Evolutionary conservation across 1,140 invertebrate species (phyloP).

Genomic region (Globodera rostochiensis): DNA sequence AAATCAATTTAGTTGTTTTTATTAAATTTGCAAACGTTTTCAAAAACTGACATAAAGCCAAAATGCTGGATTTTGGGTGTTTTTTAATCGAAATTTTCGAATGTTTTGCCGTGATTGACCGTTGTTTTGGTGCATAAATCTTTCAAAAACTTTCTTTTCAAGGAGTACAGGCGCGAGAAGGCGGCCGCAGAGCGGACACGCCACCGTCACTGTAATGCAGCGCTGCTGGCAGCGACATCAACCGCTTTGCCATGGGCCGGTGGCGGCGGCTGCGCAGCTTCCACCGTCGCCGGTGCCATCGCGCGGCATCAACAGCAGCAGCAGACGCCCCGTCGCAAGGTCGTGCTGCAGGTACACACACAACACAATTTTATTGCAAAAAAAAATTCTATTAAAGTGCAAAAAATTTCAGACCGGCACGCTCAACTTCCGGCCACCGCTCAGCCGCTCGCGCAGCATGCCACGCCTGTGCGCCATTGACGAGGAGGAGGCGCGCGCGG

Average conservation of each 20-base stretch:
- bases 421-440: conserved; percentile 77
- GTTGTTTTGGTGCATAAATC: conserved; percentile 8
- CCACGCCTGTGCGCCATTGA: conserved; percentile 91
- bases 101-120: background rate
- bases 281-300: no score
- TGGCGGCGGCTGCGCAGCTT: no score
- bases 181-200: conserved; percentile 87
- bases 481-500: conserved; percentile 76
- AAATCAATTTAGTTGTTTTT: no score
- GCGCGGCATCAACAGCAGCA: background rate
- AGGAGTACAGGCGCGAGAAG: conserved; percentile 65
- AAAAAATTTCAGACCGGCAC: conserved; percentile 42
- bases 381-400: conserved; percentile 39
- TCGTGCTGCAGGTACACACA: background rate
- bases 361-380: no score
- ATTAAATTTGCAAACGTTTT: no score
- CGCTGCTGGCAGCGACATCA: conserved; percentile 67
- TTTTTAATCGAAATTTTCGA: no score
- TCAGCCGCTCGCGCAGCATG: conserved; percentile 90
- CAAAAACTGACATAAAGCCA: no score
- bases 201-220: conserved; percentile 71
- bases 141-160: conserved; percentile 8
- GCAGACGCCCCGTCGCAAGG: background rate
- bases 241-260: conserved; percentile 7
- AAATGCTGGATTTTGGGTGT: no score